Percentiles rank a stretch among this genome's conserved stretches.
These are phyloP conservation scores for Chauna torquata DNA, from an alignment of 2,113 vertebrate genomes.

Conservation along the genomic window DNA sequence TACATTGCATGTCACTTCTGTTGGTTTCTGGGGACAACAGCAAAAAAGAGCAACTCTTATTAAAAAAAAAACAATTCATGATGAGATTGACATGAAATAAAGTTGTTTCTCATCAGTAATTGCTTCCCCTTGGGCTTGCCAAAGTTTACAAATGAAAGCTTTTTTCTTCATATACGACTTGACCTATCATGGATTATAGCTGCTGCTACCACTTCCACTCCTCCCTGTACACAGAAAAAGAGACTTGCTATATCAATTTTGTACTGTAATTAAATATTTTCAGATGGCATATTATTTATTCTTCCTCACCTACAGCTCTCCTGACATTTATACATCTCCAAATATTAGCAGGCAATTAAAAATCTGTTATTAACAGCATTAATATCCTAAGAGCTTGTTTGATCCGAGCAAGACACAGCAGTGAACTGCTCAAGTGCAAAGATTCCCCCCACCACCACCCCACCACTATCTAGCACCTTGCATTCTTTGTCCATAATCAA, in stretches of 20 bases:
- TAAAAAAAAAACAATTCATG: not conserved
- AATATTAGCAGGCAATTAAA: constrained; percentile 29
- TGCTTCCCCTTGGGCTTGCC: not conserved
- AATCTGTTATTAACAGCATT: constrained; percentile 24
- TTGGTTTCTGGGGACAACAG: not conserved
- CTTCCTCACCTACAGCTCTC: constrained; percentile 13
- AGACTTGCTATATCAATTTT: not conserved
- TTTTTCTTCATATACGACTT: constrained; percentile 32
- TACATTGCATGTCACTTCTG: not conserved
- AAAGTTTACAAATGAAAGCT: constrained; percentile 39
- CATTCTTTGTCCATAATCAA: not conserved
- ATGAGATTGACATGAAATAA: not conserved
- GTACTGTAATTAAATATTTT: constrained; percentile 51
- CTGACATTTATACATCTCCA: not conserved
- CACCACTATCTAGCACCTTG: not conserved
- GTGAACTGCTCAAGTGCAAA: not conserved
- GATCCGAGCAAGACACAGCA: not conserved
- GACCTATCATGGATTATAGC: constrained; percentile 17
- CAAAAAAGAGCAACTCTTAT: not conserved
- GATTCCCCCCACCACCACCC: too few species aligned
- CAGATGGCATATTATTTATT: constrained; percentile 25
- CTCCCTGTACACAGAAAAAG: not conserved
- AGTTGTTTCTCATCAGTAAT: constrained; percentile 54
- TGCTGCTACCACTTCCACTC: not conserved
- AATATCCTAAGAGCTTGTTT: not conserved